phyloP scores from a whole-genome alignment of 2,797 vertebrate species.

The Clamator glandarius region DNA sequence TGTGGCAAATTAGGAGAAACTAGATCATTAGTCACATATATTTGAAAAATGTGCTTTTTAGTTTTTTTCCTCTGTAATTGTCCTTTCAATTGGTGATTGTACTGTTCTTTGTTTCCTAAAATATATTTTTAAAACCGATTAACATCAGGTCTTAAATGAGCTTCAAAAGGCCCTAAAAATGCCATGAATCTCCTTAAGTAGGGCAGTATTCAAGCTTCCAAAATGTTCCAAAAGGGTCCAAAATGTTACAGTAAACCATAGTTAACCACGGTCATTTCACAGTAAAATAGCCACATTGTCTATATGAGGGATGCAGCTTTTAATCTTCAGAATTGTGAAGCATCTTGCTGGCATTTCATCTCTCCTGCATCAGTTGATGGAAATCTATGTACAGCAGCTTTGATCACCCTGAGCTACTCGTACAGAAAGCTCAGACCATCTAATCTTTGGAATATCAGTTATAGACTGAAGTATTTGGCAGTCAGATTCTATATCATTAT shows the following conservation, averaged over 20 bases:
- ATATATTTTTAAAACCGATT: background rate
- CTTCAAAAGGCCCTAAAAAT: background rate
- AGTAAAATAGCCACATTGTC: background rate
- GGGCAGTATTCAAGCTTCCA: background rate
- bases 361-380: background rate
- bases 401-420: background rate
- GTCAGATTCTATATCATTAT: background rate
- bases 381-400: background rate
- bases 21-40: background rate
- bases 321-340: background rate
- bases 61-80: background rate
- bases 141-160: background rate
- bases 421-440: background rate
- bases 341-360: background rate
- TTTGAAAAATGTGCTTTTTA: background rate
- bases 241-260: rapidly evolving
- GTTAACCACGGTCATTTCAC: background rate
- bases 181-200: background rate
- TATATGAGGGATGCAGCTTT: background rate
- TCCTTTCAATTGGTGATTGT: background rate
- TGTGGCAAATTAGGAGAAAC: background rate
- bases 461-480: background rate
- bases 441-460: background rate
- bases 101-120: background rate
- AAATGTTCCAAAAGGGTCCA: background rate